Conservation (phyloP, 2,888 invertebrate genomes). For the Sphaerophoria rueppellii region DNA sequence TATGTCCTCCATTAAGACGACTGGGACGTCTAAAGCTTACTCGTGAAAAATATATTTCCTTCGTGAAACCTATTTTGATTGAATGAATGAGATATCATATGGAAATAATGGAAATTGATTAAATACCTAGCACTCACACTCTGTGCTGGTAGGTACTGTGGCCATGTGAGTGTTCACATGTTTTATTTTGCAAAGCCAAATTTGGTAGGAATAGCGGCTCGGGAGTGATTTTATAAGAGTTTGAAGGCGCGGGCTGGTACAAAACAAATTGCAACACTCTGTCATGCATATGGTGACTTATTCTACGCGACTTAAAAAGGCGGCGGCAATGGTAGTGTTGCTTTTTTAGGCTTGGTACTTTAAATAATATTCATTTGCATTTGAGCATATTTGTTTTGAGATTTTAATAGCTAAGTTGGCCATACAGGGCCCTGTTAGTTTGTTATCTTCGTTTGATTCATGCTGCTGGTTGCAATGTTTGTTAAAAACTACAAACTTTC, state of each 20-base stretch:
- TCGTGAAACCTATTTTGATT: slow-evolving; percentile 69
- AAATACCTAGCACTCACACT: slow-evolving; percentile 44
- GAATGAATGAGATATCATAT: slow-evolving; percentile 66
- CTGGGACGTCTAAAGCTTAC: neutral
- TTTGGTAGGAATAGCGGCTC: slow-evolving; percentile 34
- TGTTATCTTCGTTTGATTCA: too few species aligned
- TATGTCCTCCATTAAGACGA: slow-evolving; percentile 23
- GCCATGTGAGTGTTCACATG: slow-evolving; percentile 10
- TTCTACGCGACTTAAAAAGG: neutral
- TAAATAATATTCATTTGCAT: slow-evolving; percentile 50
- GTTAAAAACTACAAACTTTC: too few species aligned
- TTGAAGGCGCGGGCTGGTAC: slow-evolving; percentile 55
- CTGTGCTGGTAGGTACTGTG: neutral
- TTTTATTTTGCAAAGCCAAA: slow-evolving; percentile 33
- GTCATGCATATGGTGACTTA: slow-evolving; percentile 40
- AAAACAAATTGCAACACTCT: slow-evolving; percentile 63
- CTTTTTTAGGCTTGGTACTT: slow-evolving; percentile 44
- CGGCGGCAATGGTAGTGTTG: neutral
- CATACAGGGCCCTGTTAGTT: neutral
- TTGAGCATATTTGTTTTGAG: slow-evolving; percentile 28
- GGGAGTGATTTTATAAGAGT: neutral
- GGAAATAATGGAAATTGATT: slow-evolving; percentile 73
- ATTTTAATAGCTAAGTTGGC: slow-evolving; percentile 40
- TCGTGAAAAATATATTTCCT: slow-evolving; percentile 16
- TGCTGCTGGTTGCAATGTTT: too few species aligned